Evolutionary conservation across 2,797 vertebrate genomes (phyloP).

Genomic region (Vespertilio murinus): DNA sequence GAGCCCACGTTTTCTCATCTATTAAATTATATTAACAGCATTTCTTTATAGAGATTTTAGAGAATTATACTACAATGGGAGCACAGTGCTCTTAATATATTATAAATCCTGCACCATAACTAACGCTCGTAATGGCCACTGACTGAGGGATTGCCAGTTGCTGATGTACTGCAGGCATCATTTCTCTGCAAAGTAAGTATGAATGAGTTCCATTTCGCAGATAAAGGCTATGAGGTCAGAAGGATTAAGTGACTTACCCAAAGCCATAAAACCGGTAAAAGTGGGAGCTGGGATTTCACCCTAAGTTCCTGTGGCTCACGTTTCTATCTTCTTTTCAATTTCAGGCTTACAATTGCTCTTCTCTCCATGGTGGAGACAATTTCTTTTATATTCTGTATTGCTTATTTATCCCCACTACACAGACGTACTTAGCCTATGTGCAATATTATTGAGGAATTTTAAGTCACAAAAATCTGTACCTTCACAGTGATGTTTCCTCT

Average conservation of each 20-base stretch:
- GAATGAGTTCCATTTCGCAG: not conserved
- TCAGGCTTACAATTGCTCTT: not conserved
- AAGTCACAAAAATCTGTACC: not conserved
- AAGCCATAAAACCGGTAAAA: not conserved
- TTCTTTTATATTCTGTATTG: not conserved
- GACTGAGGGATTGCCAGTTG: not conserved
- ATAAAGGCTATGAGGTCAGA: not conserved
- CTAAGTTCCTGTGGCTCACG: not conserved
- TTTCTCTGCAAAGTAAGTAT: not conserved
- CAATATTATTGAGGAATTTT: not conserved
- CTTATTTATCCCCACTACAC: not conserved
- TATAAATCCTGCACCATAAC: not conserved
- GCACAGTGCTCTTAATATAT: not conserved
- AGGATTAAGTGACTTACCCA: not conserved
- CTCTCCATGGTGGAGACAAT: not conserved
- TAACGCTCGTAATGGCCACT: not conserved
- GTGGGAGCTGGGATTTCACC: not conserved
- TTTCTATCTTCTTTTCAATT: not conserved
- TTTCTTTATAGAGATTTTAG: slow-evolving; percentile 8
- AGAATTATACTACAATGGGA: not conserved
- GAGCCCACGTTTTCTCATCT: not conserved
- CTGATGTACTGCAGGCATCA: not conserved
- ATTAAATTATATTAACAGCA: not conserved
- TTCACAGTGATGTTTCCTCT: not conserved
- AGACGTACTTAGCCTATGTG: not conserved